Evolutionary conservation across 1,140 invertebrate species (phyloP).

Genomic region (Pseudomyrmex cubaensis): DNA sequence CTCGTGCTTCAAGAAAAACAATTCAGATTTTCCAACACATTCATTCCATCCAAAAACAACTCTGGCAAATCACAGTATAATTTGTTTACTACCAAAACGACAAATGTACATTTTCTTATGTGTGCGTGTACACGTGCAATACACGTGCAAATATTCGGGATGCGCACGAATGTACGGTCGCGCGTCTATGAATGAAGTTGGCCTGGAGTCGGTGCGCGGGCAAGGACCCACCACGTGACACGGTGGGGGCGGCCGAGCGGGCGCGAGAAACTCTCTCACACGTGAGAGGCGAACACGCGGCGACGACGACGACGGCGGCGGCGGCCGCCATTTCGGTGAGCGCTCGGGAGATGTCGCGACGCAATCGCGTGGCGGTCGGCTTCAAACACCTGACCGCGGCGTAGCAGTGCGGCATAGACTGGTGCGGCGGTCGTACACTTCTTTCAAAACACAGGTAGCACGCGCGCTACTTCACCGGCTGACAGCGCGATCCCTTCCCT

Average conservation of each 20-base stretch:
- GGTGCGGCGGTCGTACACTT: conserved; percentile 77
- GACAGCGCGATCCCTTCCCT: not conserved
- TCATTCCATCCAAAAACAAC: no score
- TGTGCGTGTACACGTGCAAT: not conserved
- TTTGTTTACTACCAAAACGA: no score
- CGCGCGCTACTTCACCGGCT: conserved; percentile 54
- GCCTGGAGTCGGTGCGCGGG: not conserved
- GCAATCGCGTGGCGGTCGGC: conserved; percentile 63
- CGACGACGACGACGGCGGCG: conserved; percentile 27
- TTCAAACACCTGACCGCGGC: conserved; percentile 78
- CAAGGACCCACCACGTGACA: not conserved
- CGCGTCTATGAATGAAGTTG: conserved; percentile 74
- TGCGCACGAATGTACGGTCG: not conserved
- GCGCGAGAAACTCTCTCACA: not conserved
- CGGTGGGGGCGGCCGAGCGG: not conserved
- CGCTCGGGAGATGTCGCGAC: conserved; percentile 72
- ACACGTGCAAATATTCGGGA: not conserved
- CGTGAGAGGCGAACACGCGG: conserved; percentile 1
- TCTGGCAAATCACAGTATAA: no score
- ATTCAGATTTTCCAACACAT: no score
- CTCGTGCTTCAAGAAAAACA: no score
- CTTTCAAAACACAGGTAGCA: conserved; percentile 76
- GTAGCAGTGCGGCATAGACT: conserved; percentile 79
- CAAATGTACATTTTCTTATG: not conserved
- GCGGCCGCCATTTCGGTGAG: conserved; percentile 58